Base-by-base conservation (phyloP, 2,888 invertebrate genomes). In the Eumacrocentrus americanus region DNA sequence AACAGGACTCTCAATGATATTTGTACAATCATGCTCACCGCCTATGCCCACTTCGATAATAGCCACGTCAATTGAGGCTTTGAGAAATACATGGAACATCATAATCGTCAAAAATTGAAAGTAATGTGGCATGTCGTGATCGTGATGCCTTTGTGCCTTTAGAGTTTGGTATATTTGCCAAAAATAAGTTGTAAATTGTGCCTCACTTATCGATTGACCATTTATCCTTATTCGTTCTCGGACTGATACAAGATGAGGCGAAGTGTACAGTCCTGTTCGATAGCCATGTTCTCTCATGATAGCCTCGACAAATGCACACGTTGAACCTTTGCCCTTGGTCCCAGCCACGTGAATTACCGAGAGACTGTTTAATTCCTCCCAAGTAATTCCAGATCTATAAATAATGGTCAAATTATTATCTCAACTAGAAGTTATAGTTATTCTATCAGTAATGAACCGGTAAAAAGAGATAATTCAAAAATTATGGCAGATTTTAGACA, bases 1-100 rank as follows among this genome's bases (percentile, higher is more conserved):
- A 20, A 90, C 86, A 0, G 93, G 93, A 70, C 90, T 89, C 70
- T 91, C 87, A 55, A 99, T 78, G 46, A 98, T 83, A 83, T 99
- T 99, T 1, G 99, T 99, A 72, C 91, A 91, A 81, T 99, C 99
- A 66, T 89, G 89, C 73, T 91, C 87, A 0, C 99, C 99, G 0
- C 99, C 99, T 68, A 99, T 95, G 29, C 99, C 99, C 25, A 98
- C 98, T 83, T 99, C 99, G 11, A 99, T 79, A 38, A 99, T 88
- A 0, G 93, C 94, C 0, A 96, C 98, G 79, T 98, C 95, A 7
- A 96, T 89, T 67, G 90, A 87, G 79, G 94, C 91, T 18, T 87
- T 85, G 0, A 94, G 72, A 82, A 99, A 99, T 29, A 96, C 85
- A 75, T 94, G 88, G 74, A 94, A 91, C 11, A 95, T 93, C 84